Conservation (phyloP, 2,113 vertebrate genomes). For the Lathamus discolor region DNA sequence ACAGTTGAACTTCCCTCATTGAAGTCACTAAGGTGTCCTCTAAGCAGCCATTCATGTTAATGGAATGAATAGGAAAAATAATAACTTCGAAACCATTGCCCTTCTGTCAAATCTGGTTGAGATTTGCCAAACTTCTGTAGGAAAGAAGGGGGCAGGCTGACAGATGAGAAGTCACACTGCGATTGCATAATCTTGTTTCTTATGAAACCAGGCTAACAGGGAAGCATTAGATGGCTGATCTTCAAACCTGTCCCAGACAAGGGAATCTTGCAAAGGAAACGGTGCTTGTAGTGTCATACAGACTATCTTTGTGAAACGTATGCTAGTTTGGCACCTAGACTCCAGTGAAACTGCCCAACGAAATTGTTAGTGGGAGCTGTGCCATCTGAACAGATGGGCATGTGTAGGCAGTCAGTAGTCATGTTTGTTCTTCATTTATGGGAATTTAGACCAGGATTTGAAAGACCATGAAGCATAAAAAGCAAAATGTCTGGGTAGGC, state of each 20-base stretch:
- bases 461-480: constrained; percentile 42
- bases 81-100: background rate
- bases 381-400: constrained; percentile 69
- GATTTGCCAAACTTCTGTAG: background rate
- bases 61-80: background rate
- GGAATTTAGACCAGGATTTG: constrained; percentile 60
- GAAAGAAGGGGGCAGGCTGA: background rate
- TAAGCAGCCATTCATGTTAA: background rate
- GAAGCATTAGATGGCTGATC: background rate
- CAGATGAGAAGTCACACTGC: background rate
- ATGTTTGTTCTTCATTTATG: constrained; percentile 63
- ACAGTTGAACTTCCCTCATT: background rate
- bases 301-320: constrained; percentile 55
- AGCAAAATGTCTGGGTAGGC: background rate
- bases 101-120: background rate
- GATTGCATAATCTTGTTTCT: background rate
- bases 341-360: constrained; percentile 53
- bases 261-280: background rate
- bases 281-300: constrained; percentile 1
- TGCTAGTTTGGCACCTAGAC: constrained; percentile 61
- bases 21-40: background rate
- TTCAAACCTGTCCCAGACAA: constrained; percentile 16
- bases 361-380: constrained; percentile 60
- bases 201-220: background rate
- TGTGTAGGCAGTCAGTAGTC: constrained; percentile 62